phyloP scores from a whole-genome alignment of 1,140 invertebrate genomes.

The Apis florea region DNA sequence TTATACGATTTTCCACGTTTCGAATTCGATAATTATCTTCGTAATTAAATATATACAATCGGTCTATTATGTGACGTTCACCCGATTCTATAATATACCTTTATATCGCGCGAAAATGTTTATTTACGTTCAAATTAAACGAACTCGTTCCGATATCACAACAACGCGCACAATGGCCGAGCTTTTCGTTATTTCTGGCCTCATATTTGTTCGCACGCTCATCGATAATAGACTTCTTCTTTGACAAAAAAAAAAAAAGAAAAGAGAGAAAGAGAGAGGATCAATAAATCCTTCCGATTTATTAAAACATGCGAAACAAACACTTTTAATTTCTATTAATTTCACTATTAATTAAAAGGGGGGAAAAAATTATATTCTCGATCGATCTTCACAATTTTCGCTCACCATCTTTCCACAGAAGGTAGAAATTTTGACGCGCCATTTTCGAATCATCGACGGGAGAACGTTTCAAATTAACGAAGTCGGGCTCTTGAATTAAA shows the following conservation, averaged over 20 bases:
- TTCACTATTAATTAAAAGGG: too few relatives aligned
- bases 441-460: too few relatives aligned
- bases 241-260: too few relatives aligned
- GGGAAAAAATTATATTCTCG: background rate
- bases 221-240: background rate
- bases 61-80: background rate
- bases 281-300: slow-evolving; percentile 33
- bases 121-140: background rate
- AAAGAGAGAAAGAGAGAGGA: background rate
- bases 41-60: slow-evolving; percentile 20
- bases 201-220: background rate
- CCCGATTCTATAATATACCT: background rate
- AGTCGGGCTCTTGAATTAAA: too few relatives aligned
- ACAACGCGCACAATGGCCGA: too few relatives aligned
- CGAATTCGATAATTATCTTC: background rate
- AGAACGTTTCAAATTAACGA: too few relatives aligned
- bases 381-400: background rate
- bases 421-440: too few relatives aligned
- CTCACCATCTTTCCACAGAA: too few relatives aligned
- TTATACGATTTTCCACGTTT: slow-evolving; percentile 8
- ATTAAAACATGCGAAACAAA: background rate
- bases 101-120: background rate
- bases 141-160: background rate
- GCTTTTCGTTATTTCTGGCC: too few relatives aligned
- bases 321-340: slow-evolving; percentile 20